Evolutionary conservation across 2,888 invertebrate genomes (phyloP), one percentile per base, ranked within the genome.

Genomic region (Catocala fraxini): DNA sequence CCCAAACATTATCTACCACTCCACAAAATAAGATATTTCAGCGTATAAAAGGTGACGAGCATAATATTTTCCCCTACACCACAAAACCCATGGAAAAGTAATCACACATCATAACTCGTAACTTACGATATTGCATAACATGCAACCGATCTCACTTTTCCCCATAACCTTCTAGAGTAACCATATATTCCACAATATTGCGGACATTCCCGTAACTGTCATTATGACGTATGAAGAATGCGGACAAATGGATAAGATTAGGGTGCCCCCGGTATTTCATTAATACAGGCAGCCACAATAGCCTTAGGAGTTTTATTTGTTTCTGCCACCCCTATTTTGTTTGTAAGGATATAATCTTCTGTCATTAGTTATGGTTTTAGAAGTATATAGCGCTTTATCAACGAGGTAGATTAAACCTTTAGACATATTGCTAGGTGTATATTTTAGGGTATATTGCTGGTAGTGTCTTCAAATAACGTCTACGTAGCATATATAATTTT

Each of bases 181-280:
- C 58, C 55, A 53, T 51, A 68, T 64, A 68, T 60, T 41, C 35
- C 3, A 9, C 42, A 66, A 66, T 65, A 70, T 65, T 56, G 47
- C 46, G 52, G 65, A 71, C 59, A 78, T 72, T 70, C 57, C 59
- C 13, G 39, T 55, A 57, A 68, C 59, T 73, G 68, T 70, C 70
- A 76, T 59, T 55, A 64, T 61, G 42, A 15, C 48, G 34, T 57
- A 63, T 59, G 60, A 75, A 61, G 68, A 70, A 79, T 72, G 63
- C 43, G 63, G 48, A 70, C 56, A 67, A 73, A 65, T 67, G 65
- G 63, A 60, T 54, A 65, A 62, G 56, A 68, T 70, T 68, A 62
- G 65, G 70, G 71, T 70, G 59, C 33, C 65, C 47, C 7, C 51
- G 75, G 68, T 69, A 79, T 79, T 79, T 79, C 70, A 79, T 77